A percentile compares a stretch with the other conserved stretches of the same genome.
Evolutionary conservation across 92 coral and sea anemone species (phyloP).

Genomic region (Paramuricea clavata): DNA sequence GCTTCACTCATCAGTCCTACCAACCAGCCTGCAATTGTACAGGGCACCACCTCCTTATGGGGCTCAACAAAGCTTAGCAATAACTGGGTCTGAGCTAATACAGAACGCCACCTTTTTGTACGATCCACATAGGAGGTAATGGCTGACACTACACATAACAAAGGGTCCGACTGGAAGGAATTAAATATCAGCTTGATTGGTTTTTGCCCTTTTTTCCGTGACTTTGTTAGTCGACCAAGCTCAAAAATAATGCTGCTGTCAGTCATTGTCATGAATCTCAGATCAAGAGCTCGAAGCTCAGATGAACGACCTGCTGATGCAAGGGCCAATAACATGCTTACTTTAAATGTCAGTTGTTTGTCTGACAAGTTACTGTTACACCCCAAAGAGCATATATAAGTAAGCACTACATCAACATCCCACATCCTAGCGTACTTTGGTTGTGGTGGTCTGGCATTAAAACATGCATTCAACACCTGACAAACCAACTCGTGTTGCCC

Average conservation of each 20-base stretch:
- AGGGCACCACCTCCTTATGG: constrained; percentile 61
- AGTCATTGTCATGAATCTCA: constrained; percentile 37
- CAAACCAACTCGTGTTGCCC: constrained; percentile 56
- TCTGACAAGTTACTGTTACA: constrained; percentile 3
- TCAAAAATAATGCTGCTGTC: constrained; percentile 30
- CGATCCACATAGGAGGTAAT: constrained; percentile 17
- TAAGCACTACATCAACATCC: constrained; percentile 6
- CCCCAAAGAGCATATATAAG: constrained; percentile 24
- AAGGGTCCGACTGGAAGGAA: too few relatives aligned
- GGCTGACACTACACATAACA: too few relatives aligned
- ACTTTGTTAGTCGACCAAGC: too few relatives aligned
- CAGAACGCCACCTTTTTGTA: constrained; percentile 46
- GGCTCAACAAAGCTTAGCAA: constrained; percentile 45
- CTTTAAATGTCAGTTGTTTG: constrained; percentile 45
- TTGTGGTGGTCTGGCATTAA: constrained; percentile 45
- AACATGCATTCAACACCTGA: constrained; percentile 37
- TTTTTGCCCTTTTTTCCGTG: too few relatives aligned
- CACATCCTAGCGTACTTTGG: constrained; percentile 45
- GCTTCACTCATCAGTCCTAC: constrained; percentile 42
- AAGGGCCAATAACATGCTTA: constrained; percentile 45
- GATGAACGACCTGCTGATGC: constrained; percentile 64
- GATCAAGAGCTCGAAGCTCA: constrained; percentile 50
- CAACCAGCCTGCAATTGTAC: constrained; percentile 62
- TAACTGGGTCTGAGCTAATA: constrained; percentile 13
- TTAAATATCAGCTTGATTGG: too few relatives aligned